Evolutionary conservation across 2,113 vertebrate species (phyloP).

Genomic region (Trogon surrucura): DNA sequence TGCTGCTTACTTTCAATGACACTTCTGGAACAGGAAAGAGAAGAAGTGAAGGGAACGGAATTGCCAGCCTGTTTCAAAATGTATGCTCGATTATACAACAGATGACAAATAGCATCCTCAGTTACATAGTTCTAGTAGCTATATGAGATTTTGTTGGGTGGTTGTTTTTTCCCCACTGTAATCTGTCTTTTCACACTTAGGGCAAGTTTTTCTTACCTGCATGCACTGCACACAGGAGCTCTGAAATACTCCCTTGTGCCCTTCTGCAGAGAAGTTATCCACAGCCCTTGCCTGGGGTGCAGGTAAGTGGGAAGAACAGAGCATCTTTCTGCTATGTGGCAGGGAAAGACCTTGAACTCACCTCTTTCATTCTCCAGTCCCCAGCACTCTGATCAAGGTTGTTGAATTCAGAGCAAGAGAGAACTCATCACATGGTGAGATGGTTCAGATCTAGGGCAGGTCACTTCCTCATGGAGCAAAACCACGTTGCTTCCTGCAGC

Average conservation of each 20-base stretch:
- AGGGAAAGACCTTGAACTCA: neutral
- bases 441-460: neutral
- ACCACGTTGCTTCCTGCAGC: neutral
- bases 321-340: neutral
- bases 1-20: conserved; percentile 63
- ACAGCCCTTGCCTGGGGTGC: neutral
- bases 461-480: neutral
- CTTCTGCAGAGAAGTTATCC: neutral
- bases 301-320: neutral
- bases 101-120: conserved; percentile 20
- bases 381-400: neutral
- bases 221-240: neutral
- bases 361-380: neutral
- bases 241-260: neutral
- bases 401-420: neutral
- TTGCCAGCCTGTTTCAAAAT: conserved; percentile 49
- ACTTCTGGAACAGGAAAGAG: conserved; percentile 56
- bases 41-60: conserved; percentile 45
- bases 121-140: neutral
- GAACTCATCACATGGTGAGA: neutral
- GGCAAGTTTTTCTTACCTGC: neutral
- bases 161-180: neutral
- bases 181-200: conserved; percentile 16
- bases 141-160: neutral
- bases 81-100: neutral